phyloP scores from a whole-genome alignment of 2,888 invertebrate species.

The Scaptomyza cyrtandrae region DNA sequence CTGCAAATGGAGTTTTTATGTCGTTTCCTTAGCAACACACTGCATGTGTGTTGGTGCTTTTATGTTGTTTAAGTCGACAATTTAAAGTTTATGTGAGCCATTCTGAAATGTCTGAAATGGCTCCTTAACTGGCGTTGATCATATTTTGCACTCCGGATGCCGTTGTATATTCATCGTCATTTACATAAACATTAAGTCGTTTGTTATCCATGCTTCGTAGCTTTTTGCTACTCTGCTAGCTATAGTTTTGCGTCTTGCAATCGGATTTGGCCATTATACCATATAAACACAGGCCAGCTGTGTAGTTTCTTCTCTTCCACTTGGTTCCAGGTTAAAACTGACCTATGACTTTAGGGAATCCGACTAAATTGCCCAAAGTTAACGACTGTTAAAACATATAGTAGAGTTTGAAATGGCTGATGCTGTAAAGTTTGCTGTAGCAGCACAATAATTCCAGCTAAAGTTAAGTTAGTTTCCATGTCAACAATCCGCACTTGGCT shows the following conservation, averaged over 20 bases:
- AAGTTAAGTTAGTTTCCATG: conserved; percentile 66
- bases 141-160: conserved; percentile 76
- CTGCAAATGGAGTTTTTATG: conserved; percentile 72
- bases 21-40: conserved; percentile 30
- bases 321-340: conserved; percentile 2
- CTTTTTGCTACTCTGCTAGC: conserved; percentile 5
- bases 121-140: conserved; percentile 56
- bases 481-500: conserved; percentile 47
- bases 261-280: conserved; percentile 29
- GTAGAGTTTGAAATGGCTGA: conserved; percentile 41
- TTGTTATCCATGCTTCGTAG: conserved; percentile 57
- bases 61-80: conserved; percentile 45
- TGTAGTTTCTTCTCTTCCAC: not conserved
- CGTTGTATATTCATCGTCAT: conserved; percentile 55
- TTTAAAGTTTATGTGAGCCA: conserved; percentile 64
- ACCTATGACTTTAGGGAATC: conserved; percentile 10
- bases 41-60: conserved; percentile 11
- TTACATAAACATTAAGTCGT: conserved; percentile 78
- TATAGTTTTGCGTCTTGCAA: conserved; percentile 12
- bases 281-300: not conserved
- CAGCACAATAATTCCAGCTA: conserved; percentile 49
- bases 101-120: conserved; percentile 49
- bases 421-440: conserved; percentile 56
- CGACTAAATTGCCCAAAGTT: conserved; percentile 39
- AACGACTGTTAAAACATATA: conserved; percentile 50